These are phyloP conservation scores for Astur gentilis DNA, from an alignment of 2,113 vertebrate species.

Conservation along the genomic window DNA sequence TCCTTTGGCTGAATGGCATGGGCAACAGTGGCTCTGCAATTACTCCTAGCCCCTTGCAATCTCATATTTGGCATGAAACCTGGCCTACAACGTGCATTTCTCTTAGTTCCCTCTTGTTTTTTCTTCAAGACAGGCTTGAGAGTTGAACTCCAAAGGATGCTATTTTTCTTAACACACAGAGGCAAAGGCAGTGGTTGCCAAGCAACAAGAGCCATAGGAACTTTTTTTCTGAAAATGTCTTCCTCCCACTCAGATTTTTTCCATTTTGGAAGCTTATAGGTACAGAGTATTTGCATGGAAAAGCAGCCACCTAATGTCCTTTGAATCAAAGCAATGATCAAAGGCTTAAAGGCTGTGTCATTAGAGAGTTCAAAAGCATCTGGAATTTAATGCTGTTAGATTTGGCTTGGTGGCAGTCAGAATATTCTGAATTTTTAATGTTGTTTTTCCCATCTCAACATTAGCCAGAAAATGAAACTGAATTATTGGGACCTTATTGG, in stretches of 20 bases:
- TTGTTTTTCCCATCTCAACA: neutral
- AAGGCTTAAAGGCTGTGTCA: neutral
- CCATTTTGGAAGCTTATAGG: conserved; percentile 26
- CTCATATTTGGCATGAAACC: neutral
- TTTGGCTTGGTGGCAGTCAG: neutral
- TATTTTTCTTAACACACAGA: conserved; percentile 56
- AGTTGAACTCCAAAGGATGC: conserved; percentile 34
- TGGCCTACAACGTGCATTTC: neutral
- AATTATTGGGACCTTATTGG: neutral
- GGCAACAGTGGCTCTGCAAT: neutral
- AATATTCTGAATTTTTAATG: conserved; percentile 10
- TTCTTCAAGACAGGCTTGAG: neutral
- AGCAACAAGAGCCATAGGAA: conserved; percentile 62
- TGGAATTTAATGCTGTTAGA: neutral
- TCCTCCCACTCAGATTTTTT: conserved; percentile 55
- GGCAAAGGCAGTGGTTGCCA: conserved; percentile 71
- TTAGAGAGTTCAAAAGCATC: neutral
- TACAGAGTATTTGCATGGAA: conserved; percentile 26
- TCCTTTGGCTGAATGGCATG: neutral
- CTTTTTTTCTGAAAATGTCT: conserved; percentile 37
- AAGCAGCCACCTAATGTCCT: conserved; percentile 21
- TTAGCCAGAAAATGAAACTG: neutral
- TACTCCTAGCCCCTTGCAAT: neutral
- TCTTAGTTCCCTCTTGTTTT: neutral
- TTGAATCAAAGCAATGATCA: neutral